Evolutionary conservation across 2,113 vertebrate species (phyloP).

Genomic region (Lophotis ruficrista): DNA sequence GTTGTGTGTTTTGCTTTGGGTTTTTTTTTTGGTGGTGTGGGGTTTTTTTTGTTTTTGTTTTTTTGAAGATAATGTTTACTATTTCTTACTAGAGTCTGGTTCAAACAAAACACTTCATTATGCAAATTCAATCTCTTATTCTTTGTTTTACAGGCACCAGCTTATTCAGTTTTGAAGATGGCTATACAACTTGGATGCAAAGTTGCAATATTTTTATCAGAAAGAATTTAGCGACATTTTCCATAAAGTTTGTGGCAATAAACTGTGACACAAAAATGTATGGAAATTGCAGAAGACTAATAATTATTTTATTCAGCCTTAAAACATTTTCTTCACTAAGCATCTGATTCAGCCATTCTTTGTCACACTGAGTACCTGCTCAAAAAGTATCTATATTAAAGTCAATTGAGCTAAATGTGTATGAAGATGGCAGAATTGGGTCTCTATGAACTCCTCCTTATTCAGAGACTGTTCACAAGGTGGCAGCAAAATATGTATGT

Average conservation of each 20-base stretch:
- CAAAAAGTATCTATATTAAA: not conserved
- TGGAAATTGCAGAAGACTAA: not conserved
- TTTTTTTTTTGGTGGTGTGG: not conserved
- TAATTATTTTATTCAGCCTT: not conserved
- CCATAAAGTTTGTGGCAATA: not conserved
- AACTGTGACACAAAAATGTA: not conserved
- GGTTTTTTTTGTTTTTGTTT: not conserved
- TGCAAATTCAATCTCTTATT: not conserved
- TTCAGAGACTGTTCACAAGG: conserved; percentile 18
- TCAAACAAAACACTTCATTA: not conserved
- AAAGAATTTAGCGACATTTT: conserved; percentile 80
- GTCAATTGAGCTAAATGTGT: not conserved
- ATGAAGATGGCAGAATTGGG: not conserved
- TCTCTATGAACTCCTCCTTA: not conserved
- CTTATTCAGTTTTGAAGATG: conserved; percentile 87
- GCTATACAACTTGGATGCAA: conserved; percentile 91
- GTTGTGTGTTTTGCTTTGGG: too few relatives aligned
- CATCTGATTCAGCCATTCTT: not conserved
- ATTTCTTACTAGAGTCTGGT: not conserved
- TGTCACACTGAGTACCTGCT: not conserved
- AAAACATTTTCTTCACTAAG: not conserved
- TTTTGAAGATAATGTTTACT: not conserved
- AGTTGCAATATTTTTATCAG: conserved; percentile 89
- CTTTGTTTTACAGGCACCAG: conserved; percentile 82
- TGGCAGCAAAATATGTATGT: conserved; percentile 20